Percentiles rank a stretch among this genome's conserved stretches.
Evolutionary conservation across 2,113 vertebrate genomes (phyloP).

Genomic region (Mus pahari): DNA sequence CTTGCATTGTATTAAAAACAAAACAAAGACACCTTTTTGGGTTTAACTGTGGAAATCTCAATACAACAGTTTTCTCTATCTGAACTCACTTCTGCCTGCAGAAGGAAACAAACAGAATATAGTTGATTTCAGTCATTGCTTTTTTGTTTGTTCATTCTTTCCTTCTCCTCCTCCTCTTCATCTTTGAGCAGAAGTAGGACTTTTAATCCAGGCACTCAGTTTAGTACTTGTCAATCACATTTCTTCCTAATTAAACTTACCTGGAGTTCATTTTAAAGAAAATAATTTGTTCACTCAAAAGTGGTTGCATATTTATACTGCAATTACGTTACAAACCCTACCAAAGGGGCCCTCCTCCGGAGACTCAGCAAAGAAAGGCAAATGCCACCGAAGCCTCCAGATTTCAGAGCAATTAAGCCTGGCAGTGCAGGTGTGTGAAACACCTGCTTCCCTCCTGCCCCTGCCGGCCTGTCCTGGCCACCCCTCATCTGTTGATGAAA

Average conservation of each 20-base stretch:
- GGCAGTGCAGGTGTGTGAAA: constrained; percentile 84
- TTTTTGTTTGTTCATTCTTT: constrained; percentile 4
- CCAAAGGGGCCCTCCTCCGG: constrained; percentile 42
- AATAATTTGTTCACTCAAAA: constrained; percentile 72
- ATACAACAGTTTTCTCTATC: constrained; percentile 3
- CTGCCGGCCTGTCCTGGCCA: not conserved
- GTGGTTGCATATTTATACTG: constrained; percentile 72
- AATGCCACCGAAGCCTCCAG: constrained; percentile 51
- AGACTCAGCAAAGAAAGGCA: constrained; percentile 70
- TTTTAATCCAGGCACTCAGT: constrained; percentile 69
- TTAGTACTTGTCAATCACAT: constrained; percentile 70
- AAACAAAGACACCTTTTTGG: not conserved
- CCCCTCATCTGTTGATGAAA: constrained; percentile 64
- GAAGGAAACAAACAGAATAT: constrained; percentile 45
- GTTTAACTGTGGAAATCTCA: constrained; percentile 2
- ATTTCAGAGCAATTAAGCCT: constrained; percentile 78
- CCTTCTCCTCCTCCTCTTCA: no score
- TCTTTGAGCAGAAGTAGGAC: constrained; percentile 41
- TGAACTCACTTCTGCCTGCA: not conserved
- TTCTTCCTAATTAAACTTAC: constrained; percentile 80
- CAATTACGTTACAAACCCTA: constrained; percentile 68
- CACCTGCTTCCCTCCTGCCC: constrained; percentile 80
- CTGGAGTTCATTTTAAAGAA: constrained; percentile 74
- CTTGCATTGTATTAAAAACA: not conserved
- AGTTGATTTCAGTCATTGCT: not conserved